Percentiles rank a stretch among this genome's conserved stretches.
phyloP scores from a whole-genome alignment of 2,888 invertebrate species.

The Drosophila paucipuncta region DNA sequence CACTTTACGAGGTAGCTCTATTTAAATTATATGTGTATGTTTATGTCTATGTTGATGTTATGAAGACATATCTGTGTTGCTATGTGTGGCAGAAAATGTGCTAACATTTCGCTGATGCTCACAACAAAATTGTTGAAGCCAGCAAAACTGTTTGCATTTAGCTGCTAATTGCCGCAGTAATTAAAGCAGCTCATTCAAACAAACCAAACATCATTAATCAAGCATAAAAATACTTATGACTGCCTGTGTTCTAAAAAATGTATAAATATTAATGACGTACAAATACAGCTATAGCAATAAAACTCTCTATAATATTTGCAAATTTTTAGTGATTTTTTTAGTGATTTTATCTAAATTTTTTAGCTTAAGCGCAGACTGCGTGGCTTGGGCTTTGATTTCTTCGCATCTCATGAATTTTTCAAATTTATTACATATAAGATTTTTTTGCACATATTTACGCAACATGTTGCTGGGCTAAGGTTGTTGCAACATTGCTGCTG shows the following conservation, averaged over 20 bases:
- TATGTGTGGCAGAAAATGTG: slow-evolving; percentile 53
- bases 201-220: slow-evolving; percentile 70
- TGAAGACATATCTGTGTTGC: slow-evolving; percentile 24
- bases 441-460: slow-evolving; percentile 49
- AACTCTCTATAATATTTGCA: slow-evolving; percentile 26
- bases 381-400: slow-evolving; percentile 39
- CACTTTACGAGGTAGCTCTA: slow-evolving; percentile 51
- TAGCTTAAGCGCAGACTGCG: slow-evolving; percentile 47
- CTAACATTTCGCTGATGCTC: slow-evolving; percentile 53
- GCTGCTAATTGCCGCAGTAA: slow-evolving; percentile 76
- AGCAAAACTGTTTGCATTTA: slow-evolving; percentile 56
- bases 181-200: slow-evolving; percentile 65
- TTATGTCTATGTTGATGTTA: slow-evolving; percentile 10
- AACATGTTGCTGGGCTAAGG: slow-evolving; percentile 42
- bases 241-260: slow-evolving; percentile 40
- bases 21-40: slow-evolving; percentile 32
- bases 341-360: slow-evolving; percentile 7
- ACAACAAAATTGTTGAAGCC: slow-evolving; percentile 63
- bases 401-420: slow-evolving; percentile 22
- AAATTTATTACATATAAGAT: slow-evolving; percentile 32
- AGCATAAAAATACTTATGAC: slow-evolving; percentile 44
- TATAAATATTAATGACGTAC: slow-evolving; percentile 50
- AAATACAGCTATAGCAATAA: slow-evolving; percentile 15
- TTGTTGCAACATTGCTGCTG: slow-evolving; percentile 61
- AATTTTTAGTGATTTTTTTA: slow-evolving; percentile 32